Percentiles rank a stretch among this genome's conserved stretches.
Evolutionary conservation across 2,113 vertebrate genomes (phyloP).

Genomic region (Isichthys henryi): DNA sequence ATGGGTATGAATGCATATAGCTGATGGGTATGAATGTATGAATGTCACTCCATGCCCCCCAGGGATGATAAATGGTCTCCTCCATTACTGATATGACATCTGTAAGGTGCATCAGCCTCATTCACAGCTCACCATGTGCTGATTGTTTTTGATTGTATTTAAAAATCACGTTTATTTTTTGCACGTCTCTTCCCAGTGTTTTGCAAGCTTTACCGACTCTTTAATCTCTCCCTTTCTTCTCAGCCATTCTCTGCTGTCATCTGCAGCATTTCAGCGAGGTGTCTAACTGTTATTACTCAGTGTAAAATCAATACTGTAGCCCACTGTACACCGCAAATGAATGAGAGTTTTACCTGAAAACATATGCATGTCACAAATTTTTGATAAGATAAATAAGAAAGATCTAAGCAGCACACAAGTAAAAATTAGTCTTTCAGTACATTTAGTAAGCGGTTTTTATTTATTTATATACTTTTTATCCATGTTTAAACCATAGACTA

Average conservation of each 20-base stretch:
- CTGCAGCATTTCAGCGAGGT: not conserved
- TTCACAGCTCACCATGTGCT: not conserved
- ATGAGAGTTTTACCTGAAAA: not conserved
- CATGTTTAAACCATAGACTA: not conserved
- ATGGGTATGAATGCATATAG: no score
- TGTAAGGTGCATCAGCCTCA: not conserved
- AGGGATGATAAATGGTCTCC: not conserved
- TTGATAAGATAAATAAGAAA: not conserved
- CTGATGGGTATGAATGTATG: no score
- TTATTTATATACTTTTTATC: not conserved
- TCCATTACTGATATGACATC: not conserved
- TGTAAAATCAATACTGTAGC: not conserved
- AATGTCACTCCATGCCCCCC: not conserved
- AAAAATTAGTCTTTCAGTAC: not conserved
- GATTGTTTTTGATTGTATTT: not conserved
- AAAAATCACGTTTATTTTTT: not conserved
- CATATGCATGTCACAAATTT: not conserved
- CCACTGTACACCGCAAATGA: not conserved
- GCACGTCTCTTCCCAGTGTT: not conserved
- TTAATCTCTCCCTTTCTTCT: not conserved
- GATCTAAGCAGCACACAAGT: not conserved
- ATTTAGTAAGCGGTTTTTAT: not conserved
- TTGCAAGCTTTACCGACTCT: not conserved
- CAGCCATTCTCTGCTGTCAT: not conserved
- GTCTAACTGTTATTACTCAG: not conserved